A percentile compares a stretch with the other conserved stretches of the same genome.
Conservation (phyloP, 2,113 vertebrate genomes). For the Macrotus californicus region DNA sequence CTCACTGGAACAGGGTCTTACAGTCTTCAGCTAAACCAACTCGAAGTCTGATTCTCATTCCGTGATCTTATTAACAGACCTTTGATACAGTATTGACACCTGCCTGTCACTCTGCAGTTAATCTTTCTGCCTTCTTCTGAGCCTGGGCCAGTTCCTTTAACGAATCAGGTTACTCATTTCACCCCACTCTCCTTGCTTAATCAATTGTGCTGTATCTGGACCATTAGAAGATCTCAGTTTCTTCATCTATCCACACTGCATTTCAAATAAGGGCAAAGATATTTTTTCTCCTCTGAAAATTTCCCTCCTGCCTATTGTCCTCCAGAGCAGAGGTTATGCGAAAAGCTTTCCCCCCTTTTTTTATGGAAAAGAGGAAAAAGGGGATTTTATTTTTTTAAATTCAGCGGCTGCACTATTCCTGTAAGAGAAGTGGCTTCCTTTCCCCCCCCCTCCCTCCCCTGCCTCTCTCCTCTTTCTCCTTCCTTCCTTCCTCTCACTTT, state of each 20-base stretch:
- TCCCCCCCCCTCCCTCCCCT: neutral
- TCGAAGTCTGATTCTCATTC: slow-evolving; percentile 1
- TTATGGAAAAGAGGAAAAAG: neutral
- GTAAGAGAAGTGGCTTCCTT: neutral
- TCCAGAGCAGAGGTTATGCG: neutral
- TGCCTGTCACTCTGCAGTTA: neutral
- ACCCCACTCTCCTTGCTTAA: neutral
- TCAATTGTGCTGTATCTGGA: neutral
- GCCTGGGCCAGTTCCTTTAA: neutral
- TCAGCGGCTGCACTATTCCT: neutral
- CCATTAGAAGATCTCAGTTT: neutral
- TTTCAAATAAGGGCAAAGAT: slow-evolving; percentile 15
- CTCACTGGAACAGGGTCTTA: slow-evolving; percentile 32
- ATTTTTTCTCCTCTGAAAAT: neutral
- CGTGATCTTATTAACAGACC: slow-evolving; percentile 16
- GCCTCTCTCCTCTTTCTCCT: neutral
- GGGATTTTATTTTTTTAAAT: neutral
- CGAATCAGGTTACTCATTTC: slow-evolving; percentile 14
- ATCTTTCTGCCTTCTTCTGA: neutral
- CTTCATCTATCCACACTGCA: neutral
- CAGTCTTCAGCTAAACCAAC: neutral
- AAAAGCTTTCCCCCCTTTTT: neutral
- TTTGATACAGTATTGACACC: neutral
- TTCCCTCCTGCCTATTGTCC: neutral
- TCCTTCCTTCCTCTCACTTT: neutral